phyloP scores from a whole-genome alignment of 2,888 invertebrate species.

The Poecilus cupreus region DNA sequence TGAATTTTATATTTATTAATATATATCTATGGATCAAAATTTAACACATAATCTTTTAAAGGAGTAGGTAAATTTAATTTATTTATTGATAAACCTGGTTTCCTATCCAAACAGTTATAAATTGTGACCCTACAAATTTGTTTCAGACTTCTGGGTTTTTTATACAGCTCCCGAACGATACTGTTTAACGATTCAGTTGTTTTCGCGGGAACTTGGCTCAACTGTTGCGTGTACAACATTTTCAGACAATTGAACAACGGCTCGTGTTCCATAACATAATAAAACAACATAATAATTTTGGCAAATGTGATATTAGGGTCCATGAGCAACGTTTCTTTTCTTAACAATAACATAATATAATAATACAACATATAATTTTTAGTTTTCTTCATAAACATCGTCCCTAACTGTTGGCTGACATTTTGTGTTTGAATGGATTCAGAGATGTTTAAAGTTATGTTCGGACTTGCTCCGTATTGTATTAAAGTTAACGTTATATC shows the following conservation, averaged over 20 bases:
- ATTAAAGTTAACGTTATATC: conserved; percentile 82
- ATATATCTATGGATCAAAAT: conserved; percentile 75
- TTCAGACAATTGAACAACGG: conserved; percentile 82
- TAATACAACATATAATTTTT: conserved; percentile 80
- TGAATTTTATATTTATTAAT: conserved; percentile 19
- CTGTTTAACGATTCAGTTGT: conserved; percentile 79
- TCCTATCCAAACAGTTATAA: conserved; percentile 79
- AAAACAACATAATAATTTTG: conserved; percentile 80
- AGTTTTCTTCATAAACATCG: conserved; percentile 75
- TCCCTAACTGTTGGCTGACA: conserved; percentile 63
- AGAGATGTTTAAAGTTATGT: conserved; percentile 76
- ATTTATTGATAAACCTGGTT: conserved; percentile 79
- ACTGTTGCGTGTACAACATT: conserved; percentile 79
- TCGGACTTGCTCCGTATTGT: conserved; percentile 85
- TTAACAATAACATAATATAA: conserved; percentile 82
- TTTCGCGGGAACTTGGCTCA: conserved; percentile 78
- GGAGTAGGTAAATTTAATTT: conserved; percentile 81
- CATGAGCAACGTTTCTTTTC: conserved; percentile 78
- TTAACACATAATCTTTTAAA: conserved; percentile 81
- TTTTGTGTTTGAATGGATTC: conserved; percentile 68
- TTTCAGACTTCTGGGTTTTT: conserved; percentile 81
- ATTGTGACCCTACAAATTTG: conserved; percentile 83
- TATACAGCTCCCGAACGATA: conserved; percentile 79
- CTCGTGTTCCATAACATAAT: conserved; percentile 81
- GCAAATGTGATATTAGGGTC: conserved; percentile 80